phyloP scores from a whole-genome alignment of 2,113 vertebrate species.

The Collichthys lucidus region DNA sequence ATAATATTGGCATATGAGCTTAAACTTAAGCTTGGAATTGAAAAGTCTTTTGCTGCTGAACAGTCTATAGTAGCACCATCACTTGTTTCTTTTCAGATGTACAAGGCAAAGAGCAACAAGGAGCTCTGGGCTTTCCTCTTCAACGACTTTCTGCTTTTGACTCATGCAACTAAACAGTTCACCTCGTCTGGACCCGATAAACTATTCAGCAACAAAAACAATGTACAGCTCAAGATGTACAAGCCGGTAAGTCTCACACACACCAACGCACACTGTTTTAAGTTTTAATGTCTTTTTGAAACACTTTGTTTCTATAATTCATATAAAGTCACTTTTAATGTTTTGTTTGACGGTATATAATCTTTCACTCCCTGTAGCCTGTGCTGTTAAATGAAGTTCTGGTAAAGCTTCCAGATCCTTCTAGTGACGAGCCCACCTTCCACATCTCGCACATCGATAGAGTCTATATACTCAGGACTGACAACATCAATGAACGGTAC shows the following conservation, averaged over 20 bases:
- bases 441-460: constrained; percentile 97
- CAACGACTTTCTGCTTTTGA: constrained; percentile 96
- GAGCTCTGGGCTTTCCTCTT: constrained; percentile 96
- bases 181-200: constrained; percentile 89
- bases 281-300: background rate
- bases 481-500: constrained; percentile 96
- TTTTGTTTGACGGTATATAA: background rate
- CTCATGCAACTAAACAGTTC: constrained; percentile 92
- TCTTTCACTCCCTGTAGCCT: constrained; percentile 82
- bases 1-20: background rate
- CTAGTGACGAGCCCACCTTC: constrained; percentile 94
- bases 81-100: constrained; percentile 73
- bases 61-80: background rate
- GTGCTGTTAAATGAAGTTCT: constrained; percentile 96
- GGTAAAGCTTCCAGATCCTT: constrained; percentile 95
- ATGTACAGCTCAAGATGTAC: constrained; percentile 94
- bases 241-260: constrained; percentile 87
- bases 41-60: background rate
- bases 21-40: background rate
- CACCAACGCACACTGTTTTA: background rate
- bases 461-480: constrained; percentile 92
- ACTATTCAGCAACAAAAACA: constrained; percentile 93
- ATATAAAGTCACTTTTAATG: background rate
- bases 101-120: constrained; percentile 96
- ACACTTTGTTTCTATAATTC: background rate